Conservation (phyloP, 2,797 vertebrate genomes). For the Microchirus variegatus region DNA sequence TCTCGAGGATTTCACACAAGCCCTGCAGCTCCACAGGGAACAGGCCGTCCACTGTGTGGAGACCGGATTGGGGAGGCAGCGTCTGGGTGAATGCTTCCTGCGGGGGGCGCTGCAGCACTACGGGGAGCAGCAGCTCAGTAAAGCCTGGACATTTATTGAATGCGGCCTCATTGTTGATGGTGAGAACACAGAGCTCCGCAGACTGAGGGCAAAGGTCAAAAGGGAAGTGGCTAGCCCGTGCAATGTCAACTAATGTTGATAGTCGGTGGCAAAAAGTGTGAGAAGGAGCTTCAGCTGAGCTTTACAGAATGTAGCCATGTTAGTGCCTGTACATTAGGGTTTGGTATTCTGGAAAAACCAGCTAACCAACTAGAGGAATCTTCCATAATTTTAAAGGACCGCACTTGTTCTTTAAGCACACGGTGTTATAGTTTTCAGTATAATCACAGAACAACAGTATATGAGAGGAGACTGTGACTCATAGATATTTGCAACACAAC, state of each 20-base stretch:
- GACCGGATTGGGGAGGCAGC: constrained; percentile 69
- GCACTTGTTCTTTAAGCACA: background rate
- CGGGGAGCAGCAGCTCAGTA: constrained; percentile 75
- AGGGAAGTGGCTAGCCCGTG: constrained; percentile 85
- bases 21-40: constrained; percentile 81
- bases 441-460: background rate
- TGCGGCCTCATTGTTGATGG: constrained; percentile 84
- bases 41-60: constrained; percentile 77
- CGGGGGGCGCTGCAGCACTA: constrained; percentile 76
- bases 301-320: constrained; percentile 1
- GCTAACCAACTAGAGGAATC: too few species aligned
- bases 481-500: constrained; percentile 22
- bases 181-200: constrained; percentile 82
- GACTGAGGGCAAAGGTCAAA: constrained; percentile 84
- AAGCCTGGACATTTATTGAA: constrained; percentile 85
- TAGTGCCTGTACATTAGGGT: constrained; percentile 6
- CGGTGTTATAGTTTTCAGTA: background rate
- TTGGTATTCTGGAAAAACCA: too few species aligned
- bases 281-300: constrained; percentile 3
- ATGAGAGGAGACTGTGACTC: background rate
- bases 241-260: constrained; percentile 82
- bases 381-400: too few species aligned
- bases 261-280: background rate
- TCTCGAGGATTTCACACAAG: constrained; percentile 83
- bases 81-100: constrained; percentile 79